phyloP scores from a whole-genome alignment of 2,113 vertebrate species.

The Coreoperca whiteheadi region DNA sequence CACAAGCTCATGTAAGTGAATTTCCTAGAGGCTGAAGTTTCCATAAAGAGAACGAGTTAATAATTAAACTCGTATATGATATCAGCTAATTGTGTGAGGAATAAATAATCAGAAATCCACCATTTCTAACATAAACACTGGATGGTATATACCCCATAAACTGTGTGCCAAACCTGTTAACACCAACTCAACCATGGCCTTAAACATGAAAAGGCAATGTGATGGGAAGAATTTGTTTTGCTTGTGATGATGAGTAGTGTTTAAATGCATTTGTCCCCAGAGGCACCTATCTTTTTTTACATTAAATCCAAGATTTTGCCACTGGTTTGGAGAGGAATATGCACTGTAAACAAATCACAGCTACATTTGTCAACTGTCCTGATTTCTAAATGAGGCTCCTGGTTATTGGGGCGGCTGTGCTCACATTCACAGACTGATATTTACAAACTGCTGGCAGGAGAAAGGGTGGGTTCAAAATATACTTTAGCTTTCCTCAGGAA shows the following conservation, averaged over 20 bases:
- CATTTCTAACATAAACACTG: not conserved
- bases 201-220: not conserved
- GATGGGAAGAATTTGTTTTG: not conserved
- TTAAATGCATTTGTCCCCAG: not conserved
- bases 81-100: not conserved
- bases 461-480: conserved; percentile 17
- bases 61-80: not conserved
- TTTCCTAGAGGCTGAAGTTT: not conserved
- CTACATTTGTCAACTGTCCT: conserved; percentile 1
- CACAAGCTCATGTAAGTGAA: not conserved
- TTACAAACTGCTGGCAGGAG: not conserved
- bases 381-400: not conserved
- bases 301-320: not conserved
- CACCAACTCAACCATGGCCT: not conserved
- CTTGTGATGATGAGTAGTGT: not conserved
- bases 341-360: not conserved
- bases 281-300: not conserved
- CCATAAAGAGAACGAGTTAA: not conserved
- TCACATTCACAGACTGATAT: not conserved
- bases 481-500: conserved; percentile 2
- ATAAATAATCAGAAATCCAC: not conserved
- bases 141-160: not conserved
- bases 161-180: not conserved
- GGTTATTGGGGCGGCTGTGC: not conserved
- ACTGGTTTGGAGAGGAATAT: not conserved